These are phyloP conservation scores for Ephestia elutella DNA, from an alignment of 1,140 invertebrate species.

Conservation along the genomic window DNA sequence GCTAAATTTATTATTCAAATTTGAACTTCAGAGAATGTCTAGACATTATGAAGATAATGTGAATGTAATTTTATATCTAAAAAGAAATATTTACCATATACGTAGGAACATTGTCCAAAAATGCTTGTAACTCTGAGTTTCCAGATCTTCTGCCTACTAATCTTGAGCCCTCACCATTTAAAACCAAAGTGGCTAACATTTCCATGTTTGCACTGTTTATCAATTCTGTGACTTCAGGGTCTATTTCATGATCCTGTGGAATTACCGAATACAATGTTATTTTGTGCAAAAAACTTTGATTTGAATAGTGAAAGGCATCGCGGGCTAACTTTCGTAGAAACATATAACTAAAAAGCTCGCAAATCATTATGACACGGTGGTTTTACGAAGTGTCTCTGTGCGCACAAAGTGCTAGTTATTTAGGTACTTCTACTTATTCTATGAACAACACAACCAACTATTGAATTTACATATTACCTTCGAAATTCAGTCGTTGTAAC, in stretches of 20 bases:
- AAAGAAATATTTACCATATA: conserved; percentile 83
- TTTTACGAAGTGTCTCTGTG: conserved; percentile 58
- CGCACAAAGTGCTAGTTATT: conserved; percentile 43
- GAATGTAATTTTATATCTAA: too few relatives aligned
- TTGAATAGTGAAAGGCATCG: conserved; percentile 33
- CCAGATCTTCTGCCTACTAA: conserved; percentile 82
- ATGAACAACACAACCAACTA: conserved; percentile 63
- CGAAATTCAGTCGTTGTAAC: conserved; percentile 26
- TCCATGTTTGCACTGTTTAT: conserved; percentile 89
- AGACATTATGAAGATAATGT: too few relatives aligned
- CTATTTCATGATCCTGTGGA: conserved; percentile 64
- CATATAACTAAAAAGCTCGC: conserved; percentile 65
- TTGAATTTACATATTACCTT: conserved; percentile 58
- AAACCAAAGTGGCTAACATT: conserved; percentile 88
- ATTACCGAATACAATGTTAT: conserved; percentile 15
- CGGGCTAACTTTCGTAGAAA: conserved; percentile 37
- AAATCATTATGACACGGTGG: conserved; percentile 60
- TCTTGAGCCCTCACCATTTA: conserved; percentile 89
- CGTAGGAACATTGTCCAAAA: conserved; percentile 90
- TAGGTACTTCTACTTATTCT: conserved; percentile 42
- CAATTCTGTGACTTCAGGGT: conserved; percentile 65
- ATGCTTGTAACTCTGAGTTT: conserved; percentile 89
- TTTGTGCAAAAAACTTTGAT: not conserved
- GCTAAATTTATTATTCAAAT: too few relatives aligned
- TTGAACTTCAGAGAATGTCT: too few relatives aligned